These are phyloP conservation scores for Chaetodon auriga DNA, from an alignment of 2,113 vertebrate genomes.

Conservation along the genomic window DNA sequence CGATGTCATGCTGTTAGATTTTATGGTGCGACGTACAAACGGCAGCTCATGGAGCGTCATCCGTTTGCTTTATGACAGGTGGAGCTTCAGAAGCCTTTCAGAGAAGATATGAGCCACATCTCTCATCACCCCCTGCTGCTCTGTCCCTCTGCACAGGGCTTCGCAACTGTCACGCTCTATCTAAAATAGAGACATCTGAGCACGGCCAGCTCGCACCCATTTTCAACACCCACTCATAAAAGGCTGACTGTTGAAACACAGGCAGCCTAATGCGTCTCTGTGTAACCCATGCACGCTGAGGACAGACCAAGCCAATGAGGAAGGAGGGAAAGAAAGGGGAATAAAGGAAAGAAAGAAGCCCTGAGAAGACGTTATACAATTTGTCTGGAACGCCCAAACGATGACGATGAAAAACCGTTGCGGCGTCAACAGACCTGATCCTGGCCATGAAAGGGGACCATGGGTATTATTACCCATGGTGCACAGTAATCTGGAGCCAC, in stretches of 20 bases:
- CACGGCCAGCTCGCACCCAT: conserved; percentile 48
- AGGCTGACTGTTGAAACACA: conserved; percentile 71
- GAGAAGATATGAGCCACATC: conserved; percentile 41
- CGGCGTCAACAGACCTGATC: conserved; percentile 39
- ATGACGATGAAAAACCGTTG: conserved; percentile 29
- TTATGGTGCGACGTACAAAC: conserved; percentile 5
- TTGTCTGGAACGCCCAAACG: conserved; percentile 48
- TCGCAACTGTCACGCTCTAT: conserved; percentile 75
- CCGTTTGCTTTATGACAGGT: conserved; percentile 24
- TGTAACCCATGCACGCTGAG: conserved; percentile 17
- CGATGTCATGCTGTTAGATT: neutral
- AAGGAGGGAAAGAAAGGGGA: neutral
- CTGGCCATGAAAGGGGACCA: conserved; percentile 44
- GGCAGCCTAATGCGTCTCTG: conserved; percentile 58
- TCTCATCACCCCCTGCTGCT: conserved; percentile 41
- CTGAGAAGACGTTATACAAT: conserved; percentile 43
- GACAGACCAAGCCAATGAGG: conserved; percentile 24
- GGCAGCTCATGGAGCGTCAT: neutral
- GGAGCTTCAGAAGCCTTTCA: conserved; percentile 45
- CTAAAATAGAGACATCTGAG: conserved; percentile 76
- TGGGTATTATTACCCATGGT: conserved; percentile 61
- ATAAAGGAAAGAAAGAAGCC: neutral
- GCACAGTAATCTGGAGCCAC: conserved; percentile 54
- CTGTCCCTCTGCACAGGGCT: conserved; percentile 64
- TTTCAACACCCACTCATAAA: conserved; percentile 84